phyloP scores from a whole-genome alignment of 2,113 vertebrate genomes.

The Ancistrus triradiatus region DNA sequence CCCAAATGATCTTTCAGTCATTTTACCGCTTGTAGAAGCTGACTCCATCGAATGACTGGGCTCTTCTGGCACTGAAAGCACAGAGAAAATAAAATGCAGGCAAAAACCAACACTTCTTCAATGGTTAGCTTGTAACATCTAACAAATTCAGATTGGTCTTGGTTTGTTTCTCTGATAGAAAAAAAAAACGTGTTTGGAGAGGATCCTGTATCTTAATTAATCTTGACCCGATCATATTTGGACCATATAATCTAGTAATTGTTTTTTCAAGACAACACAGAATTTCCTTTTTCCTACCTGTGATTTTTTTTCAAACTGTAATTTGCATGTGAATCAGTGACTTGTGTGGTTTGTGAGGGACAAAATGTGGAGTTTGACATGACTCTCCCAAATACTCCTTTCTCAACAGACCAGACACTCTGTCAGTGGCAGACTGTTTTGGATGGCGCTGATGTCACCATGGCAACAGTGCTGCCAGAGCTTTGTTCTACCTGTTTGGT shows the following conservation, averaged over 20 bases:
- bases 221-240: neutral
- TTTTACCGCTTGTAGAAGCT: neutral
- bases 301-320: constrained; percentile 21
- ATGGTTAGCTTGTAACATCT: too few species aligned
- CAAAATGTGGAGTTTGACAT: constrained; percentile 6
- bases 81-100: neutral
- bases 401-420: neutral
- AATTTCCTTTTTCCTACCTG: neutral
- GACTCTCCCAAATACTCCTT: constrained; percentile 6
- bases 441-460: constrained; percentile 48
- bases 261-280: neutral
- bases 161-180: too few species aligned
- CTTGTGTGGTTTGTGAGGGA: constrained; percentile 1
- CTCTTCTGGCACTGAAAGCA: neutral
- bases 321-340: constrained; percentile 4
- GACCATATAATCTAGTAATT: neutral
- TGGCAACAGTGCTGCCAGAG: constrained; percentile 57
- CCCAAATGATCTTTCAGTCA: constrained; percentile 1
- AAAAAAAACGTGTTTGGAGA: too few species aligned
- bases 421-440: constrained; percentile 15
- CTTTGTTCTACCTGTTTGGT: constrained; percentile 44
- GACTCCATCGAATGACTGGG: neutral
- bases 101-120: too few species aligned
- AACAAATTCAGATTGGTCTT: too few species aligned
- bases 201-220: too few species aligned